phyloP scores from a whole-genome alignment of 2,888 invertebrate species.

The Xestia sexstrigata region DNA sequence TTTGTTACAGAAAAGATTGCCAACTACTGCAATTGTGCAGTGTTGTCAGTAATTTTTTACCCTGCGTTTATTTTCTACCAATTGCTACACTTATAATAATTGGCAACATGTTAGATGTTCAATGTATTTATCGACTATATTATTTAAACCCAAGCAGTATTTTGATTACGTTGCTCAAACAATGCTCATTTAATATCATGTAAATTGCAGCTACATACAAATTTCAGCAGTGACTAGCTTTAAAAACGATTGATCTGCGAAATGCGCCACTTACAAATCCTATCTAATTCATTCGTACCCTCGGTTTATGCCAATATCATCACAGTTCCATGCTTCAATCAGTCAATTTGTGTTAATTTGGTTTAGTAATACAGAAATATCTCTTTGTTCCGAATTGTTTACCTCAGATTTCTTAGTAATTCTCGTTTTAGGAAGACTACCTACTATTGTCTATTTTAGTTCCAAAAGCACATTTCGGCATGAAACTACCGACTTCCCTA shows the following conservation, averaged over 20 bases:
- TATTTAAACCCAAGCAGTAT: constrained; percentile 43
- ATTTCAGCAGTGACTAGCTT: constrained; percentile 82
- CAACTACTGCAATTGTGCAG: constrained; percentile 17
- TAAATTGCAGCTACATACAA: constrained; percentile 38
- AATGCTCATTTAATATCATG: constrained; percentile 57
- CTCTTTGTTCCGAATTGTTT: background rate
- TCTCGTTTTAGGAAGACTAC: constrained; percentile 9
- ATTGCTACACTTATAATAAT: constrained; percentile 38
- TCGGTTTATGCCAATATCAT: constrained; percentile 58
- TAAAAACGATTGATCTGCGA: constrained; percentile 64
- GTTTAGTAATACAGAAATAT: constrained; percentile 9
- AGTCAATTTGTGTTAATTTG: constrained; percentile 52
- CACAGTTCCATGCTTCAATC: constrained; percentile 61
- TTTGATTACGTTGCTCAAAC: constrained; percentile 26
- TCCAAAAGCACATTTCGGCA: background rate
- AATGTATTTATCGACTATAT: constrained; percentile 24
- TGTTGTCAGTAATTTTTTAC: constrained; percentile 34
- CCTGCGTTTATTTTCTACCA: constrained; percentile 32
- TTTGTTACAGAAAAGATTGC: constrained; percentile 14
- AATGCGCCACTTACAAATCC: constrained; percentile 55
- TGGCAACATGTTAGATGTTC: constrained; percentile 45
- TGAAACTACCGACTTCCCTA: background rate
- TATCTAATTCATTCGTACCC: constrained; percentile 57
- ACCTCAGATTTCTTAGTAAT: background rate
- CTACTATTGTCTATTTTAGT: constrained; percentile 1